Conservation (phyloP, 2,797 vertebrate genomes). For the Echiichthys vipera region DNA sequence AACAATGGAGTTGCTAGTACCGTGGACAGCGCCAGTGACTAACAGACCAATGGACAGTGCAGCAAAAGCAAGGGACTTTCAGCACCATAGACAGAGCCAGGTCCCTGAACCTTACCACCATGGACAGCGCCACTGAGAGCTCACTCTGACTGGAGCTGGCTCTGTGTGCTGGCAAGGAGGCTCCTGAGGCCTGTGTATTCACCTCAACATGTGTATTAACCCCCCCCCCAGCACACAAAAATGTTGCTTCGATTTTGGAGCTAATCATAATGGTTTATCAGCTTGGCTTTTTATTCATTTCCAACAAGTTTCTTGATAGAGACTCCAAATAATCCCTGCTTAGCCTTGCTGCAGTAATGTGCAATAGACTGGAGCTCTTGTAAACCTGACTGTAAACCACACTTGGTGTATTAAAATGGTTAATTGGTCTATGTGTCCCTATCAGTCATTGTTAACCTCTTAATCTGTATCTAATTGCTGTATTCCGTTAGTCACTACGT, state of each 20-base stretch:
- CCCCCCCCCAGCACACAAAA: too few relatives aligned
- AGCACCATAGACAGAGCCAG: constrained; percentile 12
- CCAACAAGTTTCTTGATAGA: constrained; percentile 35
- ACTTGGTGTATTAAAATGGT: constrained; percentile 45
- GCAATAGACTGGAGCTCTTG: constrained; percentile 50
- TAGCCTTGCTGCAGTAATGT: constrained; percentile 33
- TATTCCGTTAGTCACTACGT: neutral
- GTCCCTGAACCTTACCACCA: constrained; percentile 32
- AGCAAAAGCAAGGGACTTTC: neutral
- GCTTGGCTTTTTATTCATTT: constrained; percentile 18
- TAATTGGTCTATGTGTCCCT: constrained; percentile 44
- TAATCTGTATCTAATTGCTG: constrained; percentile 43
- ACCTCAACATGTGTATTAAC: too few relatives aligned
- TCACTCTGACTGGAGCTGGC: constrained; percentile 19
- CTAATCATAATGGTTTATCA: constrained; percentile 4
- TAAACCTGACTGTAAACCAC: constrained; percentile 60
- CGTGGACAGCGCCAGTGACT: neutral
- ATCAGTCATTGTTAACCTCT: constrained; percentile 36
- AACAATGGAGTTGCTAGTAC: neutral
- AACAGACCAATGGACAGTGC: neutral
- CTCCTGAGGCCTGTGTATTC: constrained; percentile 32
- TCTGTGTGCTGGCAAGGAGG: constrained; percentile 19
- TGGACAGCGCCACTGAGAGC: constrained; percentile 19
- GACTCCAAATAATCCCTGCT: constrained; percentile 26
- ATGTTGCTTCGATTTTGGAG: constrained; percentile 4